These are phyloP conservation scores for Pelochelys cantorii DNA, from an alignment of 2,797 vertebrate genomes.

Conservation along the genomic window DNA sequence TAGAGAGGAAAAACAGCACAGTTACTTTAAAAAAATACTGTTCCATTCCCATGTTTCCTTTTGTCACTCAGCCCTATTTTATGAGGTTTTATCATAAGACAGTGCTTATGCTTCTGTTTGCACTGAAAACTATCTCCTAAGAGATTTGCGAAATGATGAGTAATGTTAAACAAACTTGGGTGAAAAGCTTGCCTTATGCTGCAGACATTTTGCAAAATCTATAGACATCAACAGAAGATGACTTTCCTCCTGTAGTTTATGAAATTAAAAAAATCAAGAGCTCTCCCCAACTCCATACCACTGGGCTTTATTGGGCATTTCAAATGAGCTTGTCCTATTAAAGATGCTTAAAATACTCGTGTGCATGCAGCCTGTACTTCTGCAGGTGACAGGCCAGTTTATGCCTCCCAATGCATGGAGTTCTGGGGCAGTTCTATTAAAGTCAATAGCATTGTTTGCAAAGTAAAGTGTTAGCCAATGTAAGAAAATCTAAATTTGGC, in stretches of 20 bases:
- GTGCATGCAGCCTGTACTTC: neutral
- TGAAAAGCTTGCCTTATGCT: neutral
- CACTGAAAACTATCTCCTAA: neutral
- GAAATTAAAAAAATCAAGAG: neutral
- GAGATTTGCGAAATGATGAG: neutral
- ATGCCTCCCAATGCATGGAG: neutral
- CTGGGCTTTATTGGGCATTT: neutral
- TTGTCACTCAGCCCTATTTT: neutral
- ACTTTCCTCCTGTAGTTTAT: neutral
- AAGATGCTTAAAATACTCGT: fast-evolving
- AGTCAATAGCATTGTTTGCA: neutral
- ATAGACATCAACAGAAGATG: neutral
- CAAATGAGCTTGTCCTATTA: neutral
- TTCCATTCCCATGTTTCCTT: neutral
- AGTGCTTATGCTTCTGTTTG: neutral
- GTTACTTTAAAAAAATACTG: neutral
- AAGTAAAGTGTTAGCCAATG: neutral
- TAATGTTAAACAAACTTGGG: neutral
- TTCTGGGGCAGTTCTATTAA: neutral
- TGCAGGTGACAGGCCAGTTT: neutral
- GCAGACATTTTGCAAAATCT: neutral
- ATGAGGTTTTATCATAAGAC: neutral
- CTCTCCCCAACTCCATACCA: neutral
- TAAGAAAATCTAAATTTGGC: neutral
- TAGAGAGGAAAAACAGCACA: neutral